Conservation (phyloP, 2,797 vertebrate species). For the Prunella strophiata region DNA sequence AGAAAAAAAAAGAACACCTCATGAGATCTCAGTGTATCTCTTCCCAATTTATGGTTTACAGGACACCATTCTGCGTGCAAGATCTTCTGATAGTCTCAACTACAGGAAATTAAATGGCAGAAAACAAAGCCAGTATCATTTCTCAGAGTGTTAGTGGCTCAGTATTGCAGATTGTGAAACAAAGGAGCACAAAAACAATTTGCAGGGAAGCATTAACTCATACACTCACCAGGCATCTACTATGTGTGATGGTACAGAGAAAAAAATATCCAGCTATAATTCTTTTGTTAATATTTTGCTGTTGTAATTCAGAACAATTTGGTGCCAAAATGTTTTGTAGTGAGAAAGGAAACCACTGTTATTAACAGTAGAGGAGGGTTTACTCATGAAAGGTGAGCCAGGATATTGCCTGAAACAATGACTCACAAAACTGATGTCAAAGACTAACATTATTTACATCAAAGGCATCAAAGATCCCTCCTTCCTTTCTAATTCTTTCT, state of each 20-base stretch:
- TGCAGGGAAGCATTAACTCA: neutral
- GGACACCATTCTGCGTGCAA: neutral
- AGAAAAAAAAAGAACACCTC: neutral
- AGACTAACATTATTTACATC: neutral
- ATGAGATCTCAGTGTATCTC: neutral
- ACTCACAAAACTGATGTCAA: neutral
- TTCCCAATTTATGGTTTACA: neutral
- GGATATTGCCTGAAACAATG: neutral
- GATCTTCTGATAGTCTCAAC: neutral
- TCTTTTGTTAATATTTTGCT: neutral
- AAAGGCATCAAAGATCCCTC: neutral
- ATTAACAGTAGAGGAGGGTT: neutral
- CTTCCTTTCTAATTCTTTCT: neutral
- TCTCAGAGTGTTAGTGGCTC: neutral
- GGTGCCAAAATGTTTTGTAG: neutral
- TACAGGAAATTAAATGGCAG: conserved; percentile 43
- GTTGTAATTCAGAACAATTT: neutral
- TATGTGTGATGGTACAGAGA: neutral
- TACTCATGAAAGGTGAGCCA: neutral
- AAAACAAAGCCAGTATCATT: neutral
- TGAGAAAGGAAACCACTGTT: neutral
- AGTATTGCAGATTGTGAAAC: neutral
- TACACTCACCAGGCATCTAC: neutral
- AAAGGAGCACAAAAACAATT: neutral
- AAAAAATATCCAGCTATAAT: neutral